Evolutionary conservation across 2,113 vertebrate genomes (phyloP), one percentile per base, ranked within the genome.

Genomic region (Andinoacara biseriatus): DNA sequence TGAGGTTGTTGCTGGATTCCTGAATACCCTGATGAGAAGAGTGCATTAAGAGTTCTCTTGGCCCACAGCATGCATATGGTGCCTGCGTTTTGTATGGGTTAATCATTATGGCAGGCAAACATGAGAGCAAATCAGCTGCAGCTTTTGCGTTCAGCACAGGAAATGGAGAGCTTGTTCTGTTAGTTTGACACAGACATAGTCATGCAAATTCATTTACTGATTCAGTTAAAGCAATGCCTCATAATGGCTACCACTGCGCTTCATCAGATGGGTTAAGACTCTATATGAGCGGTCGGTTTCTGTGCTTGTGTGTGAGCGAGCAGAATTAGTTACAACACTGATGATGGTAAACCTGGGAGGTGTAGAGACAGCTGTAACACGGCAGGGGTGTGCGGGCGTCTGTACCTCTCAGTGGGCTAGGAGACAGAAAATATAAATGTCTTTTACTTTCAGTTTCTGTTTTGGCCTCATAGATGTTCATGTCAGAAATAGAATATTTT

Each of bases 21-120:
- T 26, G 76, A 7, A 24, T n/a, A 76, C 79, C 54, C 61, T 2
- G 18, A 29, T n/a, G 86, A 58, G 49, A 46, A 26, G 3, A 31
- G 80, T 31, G 80, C 87, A 91, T 88, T 77, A 86, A 72, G 15
- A 17, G 46, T 29, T 76, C 29, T 78, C 72, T 49, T 8, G 8
- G 35, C 40, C 62, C 67, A 13, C 10, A 26, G 46, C 2, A 43
- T 26, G 10, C 80, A 80, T 46, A 61, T 20, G 63, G 59, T 26
- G 60, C 43, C 59, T 13, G 7, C n/a, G 1, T 60, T 83, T 84
- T 87, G 29, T 35, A 2, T 7, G 74, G 76, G 84, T 90, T 92
- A 84, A 88, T 88, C 43, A 87, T 89, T 82, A 35, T 46, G 80
- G 72, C 91, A 89, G 86, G 93, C 90, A 89, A 90, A 93, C 83